Base-by-base conservation (phyloP, 2,888 invertebrate species). In the Drosophila parthenogenetica region DNA sequence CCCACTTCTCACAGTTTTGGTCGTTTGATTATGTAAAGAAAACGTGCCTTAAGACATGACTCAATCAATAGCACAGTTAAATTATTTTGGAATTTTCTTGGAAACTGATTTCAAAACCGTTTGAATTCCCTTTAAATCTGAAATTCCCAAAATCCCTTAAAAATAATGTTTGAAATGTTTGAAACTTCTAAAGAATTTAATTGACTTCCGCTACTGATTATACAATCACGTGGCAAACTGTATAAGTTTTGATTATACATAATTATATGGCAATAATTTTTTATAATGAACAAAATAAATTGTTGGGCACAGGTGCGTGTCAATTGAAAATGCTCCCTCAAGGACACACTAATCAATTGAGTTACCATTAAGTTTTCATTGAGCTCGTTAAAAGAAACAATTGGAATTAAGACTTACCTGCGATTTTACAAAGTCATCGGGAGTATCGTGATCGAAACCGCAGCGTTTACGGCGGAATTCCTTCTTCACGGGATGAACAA, bases 361-460 rank as follows among this genome's bases (percentile, higher is more conserved):
- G 32, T 3, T 2, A 17, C 32, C 7, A 17, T n/a, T 17, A 35
- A 49, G 32, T 32, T 49, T 13, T 32, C 11, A 48, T 29, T 32
- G 7, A 25, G 29, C n/a, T 45, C 1, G 45, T 14, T 45, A n/a
- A 29, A 29, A 14, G 39, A n/a, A 39, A 25, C 14, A 16, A 35
- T 49, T 35, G 2, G 8, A 8, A 8, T 29, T 10, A 2, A 32
- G 8, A 2, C 87, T 91, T 79, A 92, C 92, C 84, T 92, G 92
- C 3, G 92, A 92, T 64, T 91, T 91, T 37, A 92, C 91, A 75
- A 92, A 92, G 71, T 91, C 91, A 79, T 92, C 90, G 37, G 92
- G 90, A n/a, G 91, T 89, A 43, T 84, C 74, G 65, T 92, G 92
- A 68, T 91, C 89, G 37, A 92, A 92, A 7, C 92, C 91, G 69